A percentile compares a stretch with the other conserved stretches of the same genome.
These are phyloP conservation scores for Toxotes jaculatrix DNA, from an alignment of 2,113 vertebrate genomes.

Conservation along the genomic window DNA sequence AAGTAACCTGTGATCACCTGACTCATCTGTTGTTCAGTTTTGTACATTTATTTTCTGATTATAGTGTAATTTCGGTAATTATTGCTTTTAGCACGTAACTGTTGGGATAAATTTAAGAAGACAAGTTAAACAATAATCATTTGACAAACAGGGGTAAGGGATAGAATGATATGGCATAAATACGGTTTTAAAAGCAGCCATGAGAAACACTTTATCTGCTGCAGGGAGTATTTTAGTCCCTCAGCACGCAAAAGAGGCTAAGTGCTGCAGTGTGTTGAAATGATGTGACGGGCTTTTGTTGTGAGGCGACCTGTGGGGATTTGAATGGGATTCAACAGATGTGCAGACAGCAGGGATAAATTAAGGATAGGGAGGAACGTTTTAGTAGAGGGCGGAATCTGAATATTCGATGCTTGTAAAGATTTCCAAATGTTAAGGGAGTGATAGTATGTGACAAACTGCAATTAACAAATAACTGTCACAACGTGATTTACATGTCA, in stretches of 20 bases:
- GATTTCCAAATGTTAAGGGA: not conserved
- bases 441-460: not conserved
- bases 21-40: not conserved
- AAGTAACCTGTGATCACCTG: conserved; percentile 62
- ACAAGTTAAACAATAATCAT: not conserved
- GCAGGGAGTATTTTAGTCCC: conserved; percentile 16
- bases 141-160: not conserved
- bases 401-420: not conserved
- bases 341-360: conserved; percentile 60
- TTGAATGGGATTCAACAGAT: conserved; percentile 63
- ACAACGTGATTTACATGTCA: not conserved
- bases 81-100: conserved; percentile 4
- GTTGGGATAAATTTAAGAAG: not conserved
- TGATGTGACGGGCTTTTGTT: conserved; percentile 55
- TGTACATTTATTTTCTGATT: not conserved
- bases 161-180: not conserved
- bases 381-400: not conserved
- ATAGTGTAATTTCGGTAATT: not conserved
- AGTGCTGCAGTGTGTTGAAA: conserved; percentile 31
- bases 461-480: not conserved
- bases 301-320: conserved; percentile 50
- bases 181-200: conserved; percentile 8
- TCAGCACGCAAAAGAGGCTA: conserved; percentile 16
- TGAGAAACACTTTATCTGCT: conserved; percentile 20
- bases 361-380: conserved; percentile 32